Percentiles rank a stretch among this genome's conserved stretches.
Conservation (phyloP, 2,797 vertebrate species). For the Myiotriccus ornatus region DNA sequence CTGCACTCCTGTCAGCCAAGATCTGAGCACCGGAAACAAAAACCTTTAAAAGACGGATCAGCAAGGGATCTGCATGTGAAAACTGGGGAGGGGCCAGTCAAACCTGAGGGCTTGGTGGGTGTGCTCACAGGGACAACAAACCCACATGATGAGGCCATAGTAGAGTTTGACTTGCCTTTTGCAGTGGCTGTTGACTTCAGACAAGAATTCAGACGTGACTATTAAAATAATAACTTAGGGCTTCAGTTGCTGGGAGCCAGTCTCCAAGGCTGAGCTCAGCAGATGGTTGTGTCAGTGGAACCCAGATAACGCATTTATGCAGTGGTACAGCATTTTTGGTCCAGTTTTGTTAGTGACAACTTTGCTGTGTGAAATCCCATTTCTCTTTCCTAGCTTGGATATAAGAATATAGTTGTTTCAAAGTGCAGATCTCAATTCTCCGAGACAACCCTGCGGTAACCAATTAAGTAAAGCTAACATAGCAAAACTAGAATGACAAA, state of each 20-base stretch:
- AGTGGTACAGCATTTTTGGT: neutral
- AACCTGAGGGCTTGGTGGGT: neutral
- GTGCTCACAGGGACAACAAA: neutral
- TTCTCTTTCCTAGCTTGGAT: neutral
- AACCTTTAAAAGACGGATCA: conserved; percentile 19
- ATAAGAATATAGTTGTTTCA: neutral
- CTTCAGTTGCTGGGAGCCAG: neutral
- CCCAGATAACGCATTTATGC: neutral
- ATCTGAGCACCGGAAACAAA: conserved; percentile 19
- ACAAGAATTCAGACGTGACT: neutral
- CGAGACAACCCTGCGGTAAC: neutral
- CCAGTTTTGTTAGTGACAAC: neutral
- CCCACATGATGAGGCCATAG: neutral
- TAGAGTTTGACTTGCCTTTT: neutral
- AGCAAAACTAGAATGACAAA: conserved; percentile 1
- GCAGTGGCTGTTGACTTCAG: neutral
- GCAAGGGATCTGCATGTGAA: neutral
- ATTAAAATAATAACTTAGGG: conserved; percentile 11
- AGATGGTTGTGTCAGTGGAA: neutral
- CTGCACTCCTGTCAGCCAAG: neutral
- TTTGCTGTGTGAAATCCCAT: neutral
- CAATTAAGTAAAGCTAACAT: neutral
- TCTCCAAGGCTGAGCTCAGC: neutral
- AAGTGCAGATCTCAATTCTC: neutral
- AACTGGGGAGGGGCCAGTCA: neutral